These are phyloP conservation scores for Capromys pilorides DNA, from an alignment of 2,797 vertebrate genomes.

Conservation along the genomic window DNA sequence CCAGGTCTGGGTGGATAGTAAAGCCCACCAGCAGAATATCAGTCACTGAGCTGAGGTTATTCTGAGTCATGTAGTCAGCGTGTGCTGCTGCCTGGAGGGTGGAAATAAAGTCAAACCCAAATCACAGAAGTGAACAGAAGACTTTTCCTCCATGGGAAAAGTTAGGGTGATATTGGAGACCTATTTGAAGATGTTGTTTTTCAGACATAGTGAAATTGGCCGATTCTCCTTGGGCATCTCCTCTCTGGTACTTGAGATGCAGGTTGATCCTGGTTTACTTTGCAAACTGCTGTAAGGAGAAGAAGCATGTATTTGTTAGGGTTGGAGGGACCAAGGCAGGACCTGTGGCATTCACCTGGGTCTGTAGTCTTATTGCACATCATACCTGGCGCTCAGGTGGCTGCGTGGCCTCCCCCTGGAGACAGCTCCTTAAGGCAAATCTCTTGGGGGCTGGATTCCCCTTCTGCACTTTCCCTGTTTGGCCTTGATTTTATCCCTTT, in stretches of 20 bases:
- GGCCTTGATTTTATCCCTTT: neutral
- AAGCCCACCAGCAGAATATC: no score
- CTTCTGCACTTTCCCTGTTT: neutral
- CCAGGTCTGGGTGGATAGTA: neutral
- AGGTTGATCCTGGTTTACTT: conserved; percentile 11
- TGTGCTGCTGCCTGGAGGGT: no score
- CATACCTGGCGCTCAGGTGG: no score
- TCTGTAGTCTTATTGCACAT: rapidly evolving
- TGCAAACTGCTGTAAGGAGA: conserved; percentile 57
- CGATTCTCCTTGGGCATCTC: neutral
- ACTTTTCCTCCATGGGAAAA: neutral
- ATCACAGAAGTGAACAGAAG: neutral
- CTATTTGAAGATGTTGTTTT: neutral
- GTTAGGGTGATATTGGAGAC: neutral
- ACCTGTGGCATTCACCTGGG: neutral
- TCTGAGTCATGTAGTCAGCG: no score
- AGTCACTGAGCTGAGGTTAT: no score
- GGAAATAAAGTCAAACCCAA: neutral
- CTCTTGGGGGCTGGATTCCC: neutral
- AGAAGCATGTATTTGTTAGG: neutral
- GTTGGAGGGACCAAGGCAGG: neutral
- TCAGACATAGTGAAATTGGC: neutral
- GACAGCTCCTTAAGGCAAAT: neutral
- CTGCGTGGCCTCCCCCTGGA: neutral
- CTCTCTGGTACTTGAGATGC: neutral